phyloP scores from a whole-genome alignment of 2,113 vertebrate genomes.

The Rynchops niger region DNA sequence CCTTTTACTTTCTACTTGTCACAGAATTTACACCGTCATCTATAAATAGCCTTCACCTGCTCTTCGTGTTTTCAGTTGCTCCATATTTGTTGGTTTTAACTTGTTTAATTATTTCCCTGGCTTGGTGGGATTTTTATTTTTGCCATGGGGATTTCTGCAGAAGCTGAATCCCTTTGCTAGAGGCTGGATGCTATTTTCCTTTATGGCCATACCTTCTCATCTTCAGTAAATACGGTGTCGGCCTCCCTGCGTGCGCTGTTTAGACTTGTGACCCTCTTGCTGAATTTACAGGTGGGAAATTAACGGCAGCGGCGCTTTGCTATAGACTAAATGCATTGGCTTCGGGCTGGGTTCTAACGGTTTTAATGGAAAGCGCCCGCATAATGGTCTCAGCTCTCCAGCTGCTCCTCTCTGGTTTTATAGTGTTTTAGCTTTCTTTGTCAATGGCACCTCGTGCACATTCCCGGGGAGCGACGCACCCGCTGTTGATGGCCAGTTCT shows the following conservation, averaged over 20 bases:
- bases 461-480: neutral
- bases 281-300: neutral
- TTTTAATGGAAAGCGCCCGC: neutral
- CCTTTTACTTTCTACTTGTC: neutral
- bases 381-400: neutral
- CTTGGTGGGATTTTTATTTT: neutral
- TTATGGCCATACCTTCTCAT: accelerated
- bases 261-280: neutral
- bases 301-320: neutral
- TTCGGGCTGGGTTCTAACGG: neutral
- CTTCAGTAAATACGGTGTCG: neutral
- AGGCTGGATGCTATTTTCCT: neutral
- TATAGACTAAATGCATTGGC: neutral
- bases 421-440: neutral
- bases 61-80: neutral
- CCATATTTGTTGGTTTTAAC: neutral
- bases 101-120: neutral
- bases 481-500: neutral
- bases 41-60: neutral
- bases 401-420: neutral
- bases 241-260: neutral
- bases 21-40: neutral
- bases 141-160: neutral
- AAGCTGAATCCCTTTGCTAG: neutral
- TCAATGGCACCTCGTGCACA: neutral